Evolutionary conservation across 2,113 vertebrate species (phyloP), one percentile per base, ranked within the genome.

Genomic region (Triplophysa siluroides): DNA sequence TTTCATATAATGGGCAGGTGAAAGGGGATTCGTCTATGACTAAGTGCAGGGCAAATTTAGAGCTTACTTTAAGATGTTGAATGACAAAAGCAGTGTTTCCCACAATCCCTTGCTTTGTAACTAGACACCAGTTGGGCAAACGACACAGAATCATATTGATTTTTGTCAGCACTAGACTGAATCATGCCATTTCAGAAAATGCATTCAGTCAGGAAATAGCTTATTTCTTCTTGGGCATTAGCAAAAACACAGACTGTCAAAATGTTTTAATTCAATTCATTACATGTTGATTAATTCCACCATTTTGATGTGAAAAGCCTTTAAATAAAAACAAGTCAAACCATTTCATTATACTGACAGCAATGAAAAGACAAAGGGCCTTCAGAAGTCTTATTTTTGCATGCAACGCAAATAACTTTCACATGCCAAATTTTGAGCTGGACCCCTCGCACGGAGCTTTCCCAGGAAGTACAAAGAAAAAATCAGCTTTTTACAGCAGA

Each of bases 1-100:
- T 18, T 76, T 81, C 82, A n/a, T 79, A 66, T 90, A 87, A 88
- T 81, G 83, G 87, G 88, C 89, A 85, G 85, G 78, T 62, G 74
- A 79, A 76, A 66, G 50, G 4, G 4, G 8, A 70, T 86, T 83
- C 50, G 24, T 81, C 78, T 56, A 24, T 23, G 47, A 64, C 62
- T 78, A 76, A 76, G 24, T 78, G 60, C 52, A 29, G n/a, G 64
- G n/a, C 45, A 78, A 73, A 41, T 83, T 83, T 60, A 68, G 58
- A 72, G 73, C 81, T 87, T 76, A 76, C 75, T 60, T 79, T 47
- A 74, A 81, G 81, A 86, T 23, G 26, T 83, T 47, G 6, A 63
- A 29, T 74, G 68, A 82, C 83, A 84, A 88, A 88, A 85, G 78
- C 79, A 67, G 76, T 69, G 16, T 67, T 62, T 83, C 84, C 88